Evolutionary conservation across 2,888 invertebrate genomes (phyloP), one percentile per base, ranked within the genome.

Genomic region (Phrixothrix hirtus): DNA sequence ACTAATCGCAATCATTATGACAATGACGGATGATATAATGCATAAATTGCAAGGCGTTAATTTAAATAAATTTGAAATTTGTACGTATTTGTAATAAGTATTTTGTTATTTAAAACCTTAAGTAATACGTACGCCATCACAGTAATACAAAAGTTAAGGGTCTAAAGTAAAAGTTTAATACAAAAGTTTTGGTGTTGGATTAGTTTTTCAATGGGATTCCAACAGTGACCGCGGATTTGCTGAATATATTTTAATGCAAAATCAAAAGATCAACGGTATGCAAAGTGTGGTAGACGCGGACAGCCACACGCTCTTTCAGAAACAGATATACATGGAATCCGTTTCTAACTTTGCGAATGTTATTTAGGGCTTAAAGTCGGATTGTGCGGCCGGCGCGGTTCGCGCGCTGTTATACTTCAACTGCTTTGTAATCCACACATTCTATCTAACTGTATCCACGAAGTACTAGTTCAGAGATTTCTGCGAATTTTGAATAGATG

Each of bases 291-390:
- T 42, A 25, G 39, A 45, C 37, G 47, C 48, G 49, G 46, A 50
- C 38, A 41, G 57, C 52, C 45, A 42, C 55, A 44, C 43, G 43
- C 57, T 39, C 48, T 47, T 47, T 55, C 44, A 51, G 42, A 43
- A 38, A 54, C 50, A 57, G 55, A 49, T 55, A 55, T 55, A 55
- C 55, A 55, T 27, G 55, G 50, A 55, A 55, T 55, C 46, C 55
- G 54, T 57, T 56, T 51, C 59, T 55, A 60, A 60, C 58, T 62
- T 61, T 62, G 49, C 42, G 54, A 60, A 59, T 59, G 62, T 62
- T 62, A 60, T 59, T 60, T 62, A 59, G 60, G 51, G 60, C 60
- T 62, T 62, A 59, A 57, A 57, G 58, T 55, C 57, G 56, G 59
- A 61, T 61, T 59, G 58, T 48, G 59, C 49, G 49, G 49, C 54